These are phyloP conservation scores for Lamprotornis superbus DNA, from an alignment of 2,113 vertebrate species.

Conservation along the genomic window DNA sequence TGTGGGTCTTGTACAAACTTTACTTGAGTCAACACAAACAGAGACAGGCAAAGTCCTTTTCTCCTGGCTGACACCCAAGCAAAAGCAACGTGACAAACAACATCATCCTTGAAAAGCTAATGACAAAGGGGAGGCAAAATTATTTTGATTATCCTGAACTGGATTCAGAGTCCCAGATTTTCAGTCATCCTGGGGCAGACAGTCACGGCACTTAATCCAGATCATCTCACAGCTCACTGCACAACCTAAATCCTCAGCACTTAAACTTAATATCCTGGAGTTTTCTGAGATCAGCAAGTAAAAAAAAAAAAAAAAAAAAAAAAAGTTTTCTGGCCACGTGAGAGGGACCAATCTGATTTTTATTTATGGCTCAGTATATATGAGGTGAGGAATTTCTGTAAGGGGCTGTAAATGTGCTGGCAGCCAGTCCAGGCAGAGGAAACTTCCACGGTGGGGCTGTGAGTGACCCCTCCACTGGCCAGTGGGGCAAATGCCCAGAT, in stretches of 20 bases:
- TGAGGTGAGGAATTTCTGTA: background rate
- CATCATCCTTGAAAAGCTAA: background rate
- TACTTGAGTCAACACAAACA: background rate
- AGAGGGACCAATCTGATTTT: background rate
- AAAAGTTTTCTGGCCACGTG: background rate
- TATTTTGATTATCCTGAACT: background rate
- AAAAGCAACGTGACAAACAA: background rate
- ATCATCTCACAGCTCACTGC: slow-evolving; percentile 17
- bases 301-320: background rate
- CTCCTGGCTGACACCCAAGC: background rate
- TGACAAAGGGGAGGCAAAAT: background rate
- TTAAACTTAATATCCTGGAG: background rate
- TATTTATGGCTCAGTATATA: background rate
- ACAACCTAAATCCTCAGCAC: slow-evolving; percentile 33
- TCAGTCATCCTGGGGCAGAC: background rate
- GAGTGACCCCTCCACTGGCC: no score
- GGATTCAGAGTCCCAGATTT: background rate
- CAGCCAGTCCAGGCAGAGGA: background rate
- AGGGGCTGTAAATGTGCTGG: background rate
- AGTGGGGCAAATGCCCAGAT: no score
- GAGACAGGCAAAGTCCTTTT: background rate
- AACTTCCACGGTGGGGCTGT: no score
- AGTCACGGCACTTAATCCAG: slow-evolving; percentile 14
- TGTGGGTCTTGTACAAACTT: background rate
- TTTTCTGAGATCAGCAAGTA: background rate